These are phyloP conservation scores for Sitophilus oryzae DNA, from an alignment of 1,140 invertebrate species.

Conservation along the genomic window DNA sequence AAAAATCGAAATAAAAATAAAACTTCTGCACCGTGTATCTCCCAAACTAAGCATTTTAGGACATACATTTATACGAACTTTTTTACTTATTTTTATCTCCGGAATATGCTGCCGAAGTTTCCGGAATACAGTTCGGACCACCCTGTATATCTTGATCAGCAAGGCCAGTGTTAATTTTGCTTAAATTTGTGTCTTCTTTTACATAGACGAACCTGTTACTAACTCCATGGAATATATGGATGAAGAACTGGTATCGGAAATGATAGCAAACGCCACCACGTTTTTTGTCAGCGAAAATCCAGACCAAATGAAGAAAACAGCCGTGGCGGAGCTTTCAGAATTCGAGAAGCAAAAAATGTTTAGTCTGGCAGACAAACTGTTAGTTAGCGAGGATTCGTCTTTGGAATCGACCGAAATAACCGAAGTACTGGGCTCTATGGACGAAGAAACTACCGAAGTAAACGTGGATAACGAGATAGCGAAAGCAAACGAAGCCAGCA, in stretches of 20 bases:
- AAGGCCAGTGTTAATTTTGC: too few species aligned
- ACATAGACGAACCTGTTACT: not conserved
- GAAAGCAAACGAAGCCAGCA: not conserved
- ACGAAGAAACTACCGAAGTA: not conserved
- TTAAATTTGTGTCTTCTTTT: too few species aligned
- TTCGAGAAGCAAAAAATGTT: conserved; percentile 11
- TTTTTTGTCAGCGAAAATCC: conserved; percentile 7
- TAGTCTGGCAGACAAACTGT: conserved; percentile 11
- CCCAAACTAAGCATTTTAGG: too few species aligned
- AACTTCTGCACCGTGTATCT: too few species aligned
- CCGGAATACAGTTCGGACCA: too few species aligned
- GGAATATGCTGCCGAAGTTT: too few species aligned
- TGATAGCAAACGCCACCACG: conserved; percentile 8
- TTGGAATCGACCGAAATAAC: not conserved
- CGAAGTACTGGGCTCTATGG: not conserved
- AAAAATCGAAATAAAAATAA: too few species aligned
- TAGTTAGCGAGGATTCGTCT: not conserved
- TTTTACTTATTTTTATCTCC: too few species aligned
- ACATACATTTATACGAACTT: too few species aligned
- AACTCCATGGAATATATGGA: not conserved
- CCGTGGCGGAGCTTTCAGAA: not conserved
- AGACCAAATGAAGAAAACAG: conserved; percentile 3
- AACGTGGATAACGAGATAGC: not conserved
- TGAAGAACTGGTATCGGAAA: conserved; percentile 7
- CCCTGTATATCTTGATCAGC: too few species aligned